Evolutionary conservation across 2,113 vertebrate genomes (phyloP), one percentile per base, ranked within the genome.

Genomic region (Cricetomys ansorgei): DNA sequence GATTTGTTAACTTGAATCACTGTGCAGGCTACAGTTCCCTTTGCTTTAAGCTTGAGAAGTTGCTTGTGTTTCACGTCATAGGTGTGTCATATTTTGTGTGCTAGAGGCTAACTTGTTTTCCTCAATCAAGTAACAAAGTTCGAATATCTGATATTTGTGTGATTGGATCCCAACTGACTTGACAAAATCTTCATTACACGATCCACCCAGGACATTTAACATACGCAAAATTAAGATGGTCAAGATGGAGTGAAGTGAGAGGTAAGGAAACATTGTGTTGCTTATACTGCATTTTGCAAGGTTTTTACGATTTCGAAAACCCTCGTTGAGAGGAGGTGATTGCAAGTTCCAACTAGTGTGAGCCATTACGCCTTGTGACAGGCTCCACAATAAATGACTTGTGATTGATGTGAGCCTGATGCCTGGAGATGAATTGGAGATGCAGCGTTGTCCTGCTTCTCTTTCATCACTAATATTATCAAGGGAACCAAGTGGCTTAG

Each of bases 281-380:
- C 88, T 50, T 88, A 23, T 64, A 31, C n/a, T 83, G 1, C 11
- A 25, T 79, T 91, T 91, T 59, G 40, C 8, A 48, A 70, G 86
- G 76, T 48, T 88, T 89, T 91, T 29, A 65, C 40, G 43, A 31
- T 75, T 95, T 94, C 3, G 1, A 21, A 91, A 92, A 45, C 59
- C 73, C n/a, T 93, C 87, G 89, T 9, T 19, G 81, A 87, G 67
- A 88, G 76, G 92, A 96, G 92, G 92, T 37, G 27, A 23, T 43
- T n/a, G 87, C 70, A 84, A 88, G 95, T 95, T 88, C 90, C 93
- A 94, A 31, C 75, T 67, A 34, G 92, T 31, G 0, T 25, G 80
- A 95, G 29, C 89, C 67, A 70, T 84, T 92, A 59, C n/a, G 27
- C n/a, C 80, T 83, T 45, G 37, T 77, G 94, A 88, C 77, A 85